Percentiles rank a stretch among this genome's conserved stretches.
phyloP scores from a whole-genome alignment of 2,113 vertebrate genomes.

The Sceloporus undulatus region DNA sequence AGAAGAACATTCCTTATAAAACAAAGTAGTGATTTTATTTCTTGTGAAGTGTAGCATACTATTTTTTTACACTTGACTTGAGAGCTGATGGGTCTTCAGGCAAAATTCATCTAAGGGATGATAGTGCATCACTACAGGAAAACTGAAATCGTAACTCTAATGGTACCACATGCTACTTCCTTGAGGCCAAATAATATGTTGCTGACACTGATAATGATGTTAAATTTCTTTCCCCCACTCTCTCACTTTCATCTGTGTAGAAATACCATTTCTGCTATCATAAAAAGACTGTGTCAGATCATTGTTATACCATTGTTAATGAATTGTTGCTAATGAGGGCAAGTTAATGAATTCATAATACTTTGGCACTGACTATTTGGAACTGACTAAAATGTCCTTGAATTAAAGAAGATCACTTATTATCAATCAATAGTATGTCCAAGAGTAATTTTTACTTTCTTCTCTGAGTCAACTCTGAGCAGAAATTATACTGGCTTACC shows the following conservation, averaged over 20 bases:
- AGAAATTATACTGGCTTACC: too few species aligned
- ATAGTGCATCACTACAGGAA: background rate
- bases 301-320: too few species aligned
- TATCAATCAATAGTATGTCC: too few species aligned
- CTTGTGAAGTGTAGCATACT: background rate
- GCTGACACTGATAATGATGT: background rate
- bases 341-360: too few species aligned
- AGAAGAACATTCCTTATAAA: background rate
- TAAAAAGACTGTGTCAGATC: background rate
- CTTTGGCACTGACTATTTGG: too few species aligned
- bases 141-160: background rate
- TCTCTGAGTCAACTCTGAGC: too few species aligned
- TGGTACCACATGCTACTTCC: conserved; percentile 12
- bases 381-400: too few species aligned
- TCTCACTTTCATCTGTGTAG: background rate
- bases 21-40: background rate
- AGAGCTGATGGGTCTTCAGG: background rate
- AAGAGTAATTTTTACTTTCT: too few species aligned
- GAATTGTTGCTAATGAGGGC: too few species aligned
- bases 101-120: background rate
- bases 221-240: background rate
- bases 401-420: too few species aligned
- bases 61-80: conserved; percentile 7
- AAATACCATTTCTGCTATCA: background rate
- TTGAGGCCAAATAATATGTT: background rate